Evolutionary conservation across 2,888 invertebrate genomes (phyloP), one percentile per base, ranked within the genome.

Genomic region (Aspidapion aeneum): DNA sequence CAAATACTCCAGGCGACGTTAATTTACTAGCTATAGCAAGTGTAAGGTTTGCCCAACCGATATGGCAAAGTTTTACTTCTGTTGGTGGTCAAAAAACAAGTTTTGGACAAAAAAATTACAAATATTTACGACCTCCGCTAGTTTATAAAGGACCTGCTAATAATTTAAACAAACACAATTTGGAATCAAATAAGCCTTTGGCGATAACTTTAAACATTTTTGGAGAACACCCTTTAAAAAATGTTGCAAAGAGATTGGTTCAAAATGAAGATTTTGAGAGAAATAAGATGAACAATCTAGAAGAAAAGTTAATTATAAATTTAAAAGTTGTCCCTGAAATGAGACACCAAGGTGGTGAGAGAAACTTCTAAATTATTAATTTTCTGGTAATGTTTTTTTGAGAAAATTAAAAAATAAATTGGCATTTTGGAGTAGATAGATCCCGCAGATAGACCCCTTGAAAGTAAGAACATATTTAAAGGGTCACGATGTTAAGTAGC

Each of bases 1-100:
- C 91, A 0, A 86, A 87, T 63, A 87, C 86, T 67, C 90, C 90
- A 0, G 85, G 89, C 48, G 91, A 91, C 62, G 85, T 91, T 0
- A 91, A 91, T 78, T 79, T 90, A 51, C 73, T 91, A 68, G 90
- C 90, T 1, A 85, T 88, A 51, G 80, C 78, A 50, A 81, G 79
- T 63, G 76, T 81, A 60, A 71, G 81, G 68, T 77, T 82, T 74
- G 73, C 81, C 62, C 76, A 84, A 69, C 75, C 78, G 1, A 64
- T 73, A 21, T 75, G 77, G 75, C 70, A 68, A 18, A 69, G 69
- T 49, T 35, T 35, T 35, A 35, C 5, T 35, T 35, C 35, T 35
- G 35, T 35, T 7, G 35, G 35, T 3, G 35, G 5, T 35, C 35
- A 35, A 35, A 35, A 35, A 35, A 3, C 12, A 7, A 35, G 12